Base-by-base conservation (phyloP, 2,888 invertebrate species). In the Ypsolopha sequella region DNA sequence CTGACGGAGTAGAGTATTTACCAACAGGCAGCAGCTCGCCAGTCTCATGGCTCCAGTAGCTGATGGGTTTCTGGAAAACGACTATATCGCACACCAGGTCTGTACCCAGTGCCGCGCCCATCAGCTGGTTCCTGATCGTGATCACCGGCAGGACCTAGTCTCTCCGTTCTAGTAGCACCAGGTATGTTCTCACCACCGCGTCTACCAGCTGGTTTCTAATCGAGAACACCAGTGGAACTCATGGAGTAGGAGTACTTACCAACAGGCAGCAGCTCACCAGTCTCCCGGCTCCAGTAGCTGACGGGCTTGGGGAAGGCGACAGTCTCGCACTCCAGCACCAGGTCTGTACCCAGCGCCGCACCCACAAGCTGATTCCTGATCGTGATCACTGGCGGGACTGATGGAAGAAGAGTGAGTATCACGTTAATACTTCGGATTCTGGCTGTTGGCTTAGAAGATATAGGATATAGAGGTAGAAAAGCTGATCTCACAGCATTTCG, bases 61-160 rank as follows among this genome's bases (percentile, higher is more conserved):
- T n/a, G n/a, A n/a, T n/a, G n/a, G n/a, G n/a, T n/a, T n/a, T n/a
- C n/a, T n/a, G n/a, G n/a, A n/a, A n/a, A n/a, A n/a, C n/a, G n/a
- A n/a, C n/a, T n/a, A n/a, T n/a, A n/a, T n/a, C n/a, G n/a, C n/a
- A n/a, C 2, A 91, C 90, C 54, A 94, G 88, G 59, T 91, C 90
- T 53, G 93, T 91, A 11, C 93, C 93, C 53, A 92, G 88, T 13
- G 91, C 91, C 24, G 24, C 94, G 0, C 95, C 95, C 10, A 95
- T 93, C 59, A 95, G 80, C 76, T 95, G 95, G 78, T 95, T 94
- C 64, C 92, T 92, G 63, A 95, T 93, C 67, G 91, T 92, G 56
- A 95, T 93, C 89, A 94, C 93, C 9, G 95, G 95, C 6, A 94
- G 92, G 88, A 95, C n/a, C n/a, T n/a, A n/a, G n/a, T n/a, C n/a